These are phyloP conservation scores for Pachyramphus minor DNA, from an alignment of 2,113 vertebrate genomes.

Conservation along the genomic window DNA sequence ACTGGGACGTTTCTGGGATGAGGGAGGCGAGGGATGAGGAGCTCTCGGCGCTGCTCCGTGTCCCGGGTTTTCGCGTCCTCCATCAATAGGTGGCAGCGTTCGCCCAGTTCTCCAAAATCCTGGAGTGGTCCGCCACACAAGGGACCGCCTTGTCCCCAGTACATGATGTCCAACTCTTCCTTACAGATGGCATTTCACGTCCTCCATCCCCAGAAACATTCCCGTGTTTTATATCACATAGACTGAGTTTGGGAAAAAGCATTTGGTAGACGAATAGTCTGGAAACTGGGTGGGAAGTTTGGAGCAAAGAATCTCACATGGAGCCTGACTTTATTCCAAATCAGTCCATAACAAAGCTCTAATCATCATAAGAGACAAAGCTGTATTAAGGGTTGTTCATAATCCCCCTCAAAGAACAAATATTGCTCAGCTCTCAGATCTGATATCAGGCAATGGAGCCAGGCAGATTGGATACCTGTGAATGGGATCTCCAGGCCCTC, in stretches of 20 bases:
- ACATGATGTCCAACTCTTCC: not conserved
- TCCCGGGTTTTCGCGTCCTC: not conserved
- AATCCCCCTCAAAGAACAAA: not conserved
- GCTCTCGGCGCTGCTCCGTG: not conserved
- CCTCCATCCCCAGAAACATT: rapidly evolving
- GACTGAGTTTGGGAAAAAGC: not conserved
- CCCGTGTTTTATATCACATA: rapidly evolving
- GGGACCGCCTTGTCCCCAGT: not conserved
- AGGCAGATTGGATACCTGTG: not conserved
- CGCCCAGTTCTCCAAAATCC: conserved; percentile 48
- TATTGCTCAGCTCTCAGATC: not conserved
- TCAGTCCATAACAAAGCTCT: not conserved
- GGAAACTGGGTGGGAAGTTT: not conserved
- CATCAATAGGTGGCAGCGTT: conserved; percentile 75
- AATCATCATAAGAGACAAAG: not conserved
- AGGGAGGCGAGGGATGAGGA: not conserved
- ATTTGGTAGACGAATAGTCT: rapidly evolving
- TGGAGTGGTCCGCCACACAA: rapidly evolving
- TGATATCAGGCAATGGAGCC: rapidly evolving
- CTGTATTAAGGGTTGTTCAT: not conserved
- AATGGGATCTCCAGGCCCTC: not conserved
- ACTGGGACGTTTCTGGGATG: rapidly evolving
- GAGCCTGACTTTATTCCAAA: not conserved
- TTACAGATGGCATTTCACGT: not conserved
- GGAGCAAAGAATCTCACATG: not conserved